Evolutionary conservation across 2,888 invertebrate species (phyloP), one percentile per base, ranked within the genome.

Genomic region (Diachrysia chrysitis): DNA sequence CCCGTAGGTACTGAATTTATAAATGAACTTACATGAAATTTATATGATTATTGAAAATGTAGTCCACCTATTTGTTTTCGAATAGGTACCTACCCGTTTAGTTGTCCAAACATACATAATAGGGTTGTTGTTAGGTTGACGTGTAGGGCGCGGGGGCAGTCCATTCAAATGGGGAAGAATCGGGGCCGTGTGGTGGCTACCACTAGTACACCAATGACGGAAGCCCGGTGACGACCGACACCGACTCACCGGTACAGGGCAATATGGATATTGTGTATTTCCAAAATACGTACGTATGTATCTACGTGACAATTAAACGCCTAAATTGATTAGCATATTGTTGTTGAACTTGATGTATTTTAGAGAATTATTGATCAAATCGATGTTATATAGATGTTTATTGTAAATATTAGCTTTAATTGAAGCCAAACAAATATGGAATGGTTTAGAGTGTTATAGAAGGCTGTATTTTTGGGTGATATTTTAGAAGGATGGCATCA

Each of bases 371-470:
- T 94, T 95, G 92, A 94, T 93, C 89, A 92, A 93, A 94, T 95
- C 91, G 95, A 95, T 95, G 95, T 95, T 95, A 94, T 84, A 94
- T 95, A 95, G 95, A 94, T 95, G 94, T 95, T 95, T 94, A 95
- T 89, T 95, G 94, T 95, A 94, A 90, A 93, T 94, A 93, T 90
- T 92, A 91, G 88, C 83, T 89, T 85, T 90, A 90, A 89, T 83
- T 75, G 82, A 89, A 87, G 88, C 87, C 88, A 90, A 89, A 86
- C 83, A 85, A 83, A 87, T 90, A 89, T 89, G 91, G 88, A 82
- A 90, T 90, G 90, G 91, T 91, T 78, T 90, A 90, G 93, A 89
- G 87, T 90, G 93, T 92, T 93, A 91, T 93, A 93, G 93, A 93
- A 93, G 94, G 94, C 93, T 95, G 95, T 95, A 95, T 95, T 95